Conservation (phyloP, 2,113 vertebrate genomes). For the Ardeotis arabs region DNA sequence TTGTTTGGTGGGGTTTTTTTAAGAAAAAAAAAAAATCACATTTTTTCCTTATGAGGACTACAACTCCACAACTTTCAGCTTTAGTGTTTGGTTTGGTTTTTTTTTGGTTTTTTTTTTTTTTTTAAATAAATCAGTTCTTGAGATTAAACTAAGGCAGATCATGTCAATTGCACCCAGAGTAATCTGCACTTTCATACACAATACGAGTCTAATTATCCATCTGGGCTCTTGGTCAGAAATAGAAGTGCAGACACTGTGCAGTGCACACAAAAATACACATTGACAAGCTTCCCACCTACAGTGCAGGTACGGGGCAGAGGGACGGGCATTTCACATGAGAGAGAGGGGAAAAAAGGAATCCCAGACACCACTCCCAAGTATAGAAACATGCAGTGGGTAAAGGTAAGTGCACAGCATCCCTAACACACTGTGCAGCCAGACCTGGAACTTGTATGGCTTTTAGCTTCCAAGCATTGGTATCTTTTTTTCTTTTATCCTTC, state of each 20-base stretch:
- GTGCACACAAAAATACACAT: not conserved
- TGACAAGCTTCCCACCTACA: not conserved
- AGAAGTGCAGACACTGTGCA: not conserved
- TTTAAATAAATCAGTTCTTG: not conserved
- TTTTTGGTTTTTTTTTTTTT: not conserved
- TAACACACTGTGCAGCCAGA: not conserved
- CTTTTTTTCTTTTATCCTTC: not conserved
- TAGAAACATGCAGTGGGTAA: not conserved
- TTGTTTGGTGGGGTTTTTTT: not conserved
- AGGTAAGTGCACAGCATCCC: not conserved
- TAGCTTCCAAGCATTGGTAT: not conserved
- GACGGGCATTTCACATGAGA: not conserved
- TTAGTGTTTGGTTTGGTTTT: not conserved
- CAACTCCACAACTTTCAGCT: not conserved
- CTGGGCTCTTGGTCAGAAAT: not conserved
- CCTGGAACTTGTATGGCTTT: not conserved
- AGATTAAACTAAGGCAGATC: not conserved
- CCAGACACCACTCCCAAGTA: not conserved
- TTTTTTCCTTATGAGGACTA: constrained; percentile 18
- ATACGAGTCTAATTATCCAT: not conserved
- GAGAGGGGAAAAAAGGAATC: not conserved
- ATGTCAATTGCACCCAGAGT: not conserved
- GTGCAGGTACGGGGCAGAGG: not conserved
- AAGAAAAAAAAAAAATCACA: not conserved
- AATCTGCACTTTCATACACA: not conserved